Conservation (phyloP, 64 coral and sea anemone species). For the Anthopleura sola region DNA sequence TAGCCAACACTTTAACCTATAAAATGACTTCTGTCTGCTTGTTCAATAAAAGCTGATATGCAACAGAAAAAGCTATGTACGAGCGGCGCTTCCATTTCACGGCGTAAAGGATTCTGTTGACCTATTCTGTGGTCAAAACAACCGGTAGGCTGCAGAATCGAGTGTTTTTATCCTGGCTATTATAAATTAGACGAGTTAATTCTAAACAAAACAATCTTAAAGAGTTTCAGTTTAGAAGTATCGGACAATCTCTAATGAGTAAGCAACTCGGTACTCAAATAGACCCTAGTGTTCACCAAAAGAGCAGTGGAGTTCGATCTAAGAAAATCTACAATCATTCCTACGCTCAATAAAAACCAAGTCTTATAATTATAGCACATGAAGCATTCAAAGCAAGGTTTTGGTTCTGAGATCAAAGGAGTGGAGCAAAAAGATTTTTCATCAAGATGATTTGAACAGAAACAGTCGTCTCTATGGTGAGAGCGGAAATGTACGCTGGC, state of each 20-base stretch:
- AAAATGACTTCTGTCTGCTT: conserved; percentile 16
- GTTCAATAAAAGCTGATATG: not conserved
- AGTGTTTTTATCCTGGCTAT: not conserved
- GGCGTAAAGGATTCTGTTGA: not conserved
- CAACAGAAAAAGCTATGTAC: not conserved
- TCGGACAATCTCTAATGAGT: not conserved
- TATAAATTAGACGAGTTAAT: not conserved
- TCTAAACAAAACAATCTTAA: not conserved
- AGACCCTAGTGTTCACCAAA: not conserved
- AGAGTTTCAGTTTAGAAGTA: not conserved
- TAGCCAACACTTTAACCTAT: conserved; percentile 24
- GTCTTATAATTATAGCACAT: not conserved
- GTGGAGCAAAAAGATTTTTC: not conserved
- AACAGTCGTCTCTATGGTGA: not conserved
- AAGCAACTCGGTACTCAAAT: not conserved
- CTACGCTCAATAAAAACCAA: not conserved
- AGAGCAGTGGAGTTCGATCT: not conserved
- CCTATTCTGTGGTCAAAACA: not conserved
- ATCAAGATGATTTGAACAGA: not conserved
- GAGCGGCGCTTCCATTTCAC: not conserved
- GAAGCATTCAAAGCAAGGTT: not conserved
- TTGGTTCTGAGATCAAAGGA: not conserved
- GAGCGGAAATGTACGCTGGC: not conserved
- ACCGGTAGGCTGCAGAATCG: not conserved
- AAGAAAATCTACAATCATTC: not conserved